These are phyloP conservation scores for Sarcoramphus papa DNA, from an alignment of 2,797 vertebrate species.

Conservation along the genomic window DNA sequence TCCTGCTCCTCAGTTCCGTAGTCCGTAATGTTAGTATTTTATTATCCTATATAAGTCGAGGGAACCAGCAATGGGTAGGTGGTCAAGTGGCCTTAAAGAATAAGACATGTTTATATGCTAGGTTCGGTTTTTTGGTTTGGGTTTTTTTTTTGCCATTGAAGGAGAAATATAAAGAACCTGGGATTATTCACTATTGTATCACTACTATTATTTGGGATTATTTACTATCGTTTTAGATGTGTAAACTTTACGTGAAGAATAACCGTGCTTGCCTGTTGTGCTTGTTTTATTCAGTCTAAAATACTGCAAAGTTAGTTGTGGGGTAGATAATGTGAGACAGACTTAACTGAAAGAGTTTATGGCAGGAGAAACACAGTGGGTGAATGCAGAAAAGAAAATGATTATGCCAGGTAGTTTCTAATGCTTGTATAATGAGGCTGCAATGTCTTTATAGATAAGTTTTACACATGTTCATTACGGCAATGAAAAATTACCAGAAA, in stretches of 20 bases:
- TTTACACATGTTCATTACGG: neutral
- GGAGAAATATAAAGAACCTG: neutral
- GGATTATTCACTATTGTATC: neutral
- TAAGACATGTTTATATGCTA: neutral
- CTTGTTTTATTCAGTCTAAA: neutral
- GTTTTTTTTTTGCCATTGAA: neutral
- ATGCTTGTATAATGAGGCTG: neutral
- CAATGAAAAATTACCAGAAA: neutral
- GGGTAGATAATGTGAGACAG: neutral
- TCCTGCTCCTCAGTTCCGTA: neutral
- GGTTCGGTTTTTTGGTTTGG: accelerated
- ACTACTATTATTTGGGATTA: neutral
- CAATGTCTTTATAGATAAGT: neutral
- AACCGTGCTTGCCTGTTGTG: neutral
- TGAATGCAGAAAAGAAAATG: neutral
- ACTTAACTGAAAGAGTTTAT: neutral
- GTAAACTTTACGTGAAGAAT: neutral
- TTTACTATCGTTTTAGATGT: neutral
- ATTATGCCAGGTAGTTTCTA: neutral
- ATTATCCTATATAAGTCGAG: neutral
- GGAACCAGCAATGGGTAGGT: neutral
- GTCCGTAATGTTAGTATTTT: neutral
- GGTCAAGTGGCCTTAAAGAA: neutral
- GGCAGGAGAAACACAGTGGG: neutral
- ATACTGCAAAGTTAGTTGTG: neutral